Base-by-base conservation (phyloP, 30 jellyfish, hydroid and myxozoan species). In the Haliclystus octoradiatus region DNA sequence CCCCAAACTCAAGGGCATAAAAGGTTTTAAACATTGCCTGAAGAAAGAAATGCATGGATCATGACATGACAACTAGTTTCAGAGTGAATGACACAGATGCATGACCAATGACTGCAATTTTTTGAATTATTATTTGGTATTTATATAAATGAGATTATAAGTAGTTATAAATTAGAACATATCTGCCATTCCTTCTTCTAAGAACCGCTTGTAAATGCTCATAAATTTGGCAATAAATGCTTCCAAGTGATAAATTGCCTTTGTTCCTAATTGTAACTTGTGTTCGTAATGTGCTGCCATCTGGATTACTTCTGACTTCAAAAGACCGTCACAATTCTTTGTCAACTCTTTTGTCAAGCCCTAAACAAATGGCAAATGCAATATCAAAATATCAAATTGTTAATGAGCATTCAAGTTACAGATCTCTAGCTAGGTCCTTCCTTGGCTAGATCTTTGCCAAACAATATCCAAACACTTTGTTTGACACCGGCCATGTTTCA, bases 201-300 rank as follows among this genome's bases (percentile, higher is more conserved):
- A 49, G 72, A 82, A 92, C 28, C 92, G 73, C 65, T 82, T 92
- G 69, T 82, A 92, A 60, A 92, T 78, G 31, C 94, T 82, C 99
- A 92, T 92, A 50, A 92, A 92, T 30, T 92, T 84, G 50, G 95
- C 99, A 40, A 92, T 93, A 69, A 92, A 92, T 28, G 99, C 99
- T 69, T 92, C 99, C 63, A 92, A 74, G 61, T 92, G 99, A 62
- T 69, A 92, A 32, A 92, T 92, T 2, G 99, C 93, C 72, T 92
- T 92, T 49, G 95, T 82, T 9, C 99, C 99, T 52, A 78, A 88
- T 68, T 83, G 95, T 63, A 83, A 63, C 7, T 93, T 53, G 78
- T 82, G 94, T 70, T 92, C 99, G 33, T 92, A 82, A 27, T 77
- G 71, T 2, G 99, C 99, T 0, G 99, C 99, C 15, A 83, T 32